Conservation (phyloP, 2,113 vertebrate species). For the Chaetodon trifascialis region DNA sequence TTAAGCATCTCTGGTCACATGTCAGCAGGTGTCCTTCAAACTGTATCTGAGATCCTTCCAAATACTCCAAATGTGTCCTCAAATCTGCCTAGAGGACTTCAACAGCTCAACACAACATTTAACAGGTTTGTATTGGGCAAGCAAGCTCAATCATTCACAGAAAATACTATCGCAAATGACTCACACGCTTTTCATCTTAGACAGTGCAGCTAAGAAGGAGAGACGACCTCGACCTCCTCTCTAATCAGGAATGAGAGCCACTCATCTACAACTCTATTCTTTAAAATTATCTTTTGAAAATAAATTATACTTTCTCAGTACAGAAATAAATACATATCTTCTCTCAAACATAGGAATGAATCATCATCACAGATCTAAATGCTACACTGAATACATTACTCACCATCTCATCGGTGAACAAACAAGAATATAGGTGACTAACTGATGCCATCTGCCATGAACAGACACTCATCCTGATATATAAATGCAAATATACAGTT, state of each 20-base stretch:
- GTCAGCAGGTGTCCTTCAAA: slow-evolving; percentile 57
- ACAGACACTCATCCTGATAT: slow-evolving; percentile 69
- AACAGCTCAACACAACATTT: slow-evolving; percentile 31
- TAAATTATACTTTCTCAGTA: slow-evolving; percentile 79
- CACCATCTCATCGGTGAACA: slow-evolving; percentile 61
- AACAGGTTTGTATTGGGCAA: slow-evolving; percentile 33
- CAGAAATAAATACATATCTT: slow-evolving; percentile 82
- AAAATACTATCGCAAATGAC: slow-evolving; percentile 49
- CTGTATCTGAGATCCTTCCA: slow-evolving; percentile 38
- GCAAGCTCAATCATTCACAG: slow-evolving; percentile 54
- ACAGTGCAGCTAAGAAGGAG: slow-evolving; percentile 64
- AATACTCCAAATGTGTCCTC: slow-evolving; percentile 37
- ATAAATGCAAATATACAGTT: slow-evolving; percentile 77
- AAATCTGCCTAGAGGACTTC: slow-evolving; percentile 34
- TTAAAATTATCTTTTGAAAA: slow-evolving; percentile 75
- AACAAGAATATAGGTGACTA: slow-evolving; percentile 70
- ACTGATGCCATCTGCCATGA: slow-evolving; percentile 69
- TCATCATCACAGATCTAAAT: slow-evolving; percentile 74
- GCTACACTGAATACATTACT: slow-evolving; percentile 74
- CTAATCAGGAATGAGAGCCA: slow-evolving; percentile 70
- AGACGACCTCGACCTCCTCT: slow-evolving; percentile 40
- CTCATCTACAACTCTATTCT: slow-evolving; percentile 69
- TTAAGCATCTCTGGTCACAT: slow-evolving; percentile 65
- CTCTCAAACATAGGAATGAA: slow-evolving; percentile 74
- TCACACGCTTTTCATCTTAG: slow-evolving; percentile 36